A percentile compares a stretch with the other conserved stretches of the same genome.
Conservation (phyloP, 2,113 vertebrate genomes). For the Microcebus lehilahytsara region DNA sequence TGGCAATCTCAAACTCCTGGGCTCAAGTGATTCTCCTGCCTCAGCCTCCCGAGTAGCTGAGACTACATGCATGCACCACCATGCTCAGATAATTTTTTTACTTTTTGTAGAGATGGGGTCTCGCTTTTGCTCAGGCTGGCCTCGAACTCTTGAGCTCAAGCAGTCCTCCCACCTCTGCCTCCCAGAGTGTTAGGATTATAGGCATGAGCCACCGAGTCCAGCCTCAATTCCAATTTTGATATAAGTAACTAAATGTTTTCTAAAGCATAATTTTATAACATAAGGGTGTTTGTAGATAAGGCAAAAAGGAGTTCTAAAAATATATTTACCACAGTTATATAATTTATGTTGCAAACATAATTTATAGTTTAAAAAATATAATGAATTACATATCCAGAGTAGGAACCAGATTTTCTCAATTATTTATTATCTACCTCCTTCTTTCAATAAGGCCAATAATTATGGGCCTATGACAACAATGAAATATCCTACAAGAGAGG, state of each 20-base stretch:
- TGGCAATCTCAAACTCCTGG: no score
- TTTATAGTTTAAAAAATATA: not conserved
- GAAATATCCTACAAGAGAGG: not conserved
- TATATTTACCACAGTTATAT: not conserved
- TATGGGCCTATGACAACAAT: not conserved
- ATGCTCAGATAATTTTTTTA: no score
- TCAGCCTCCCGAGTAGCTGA: no score
- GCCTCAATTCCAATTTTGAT: not conserved
- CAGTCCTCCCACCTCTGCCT: no score
- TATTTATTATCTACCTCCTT: not conserved
- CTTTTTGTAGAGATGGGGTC: no score
- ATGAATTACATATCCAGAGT: not conserved
- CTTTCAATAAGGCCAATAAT: conserved; percentile 23
- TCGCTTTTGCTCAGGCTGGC: no score
- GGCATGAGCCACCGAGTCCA: no score
- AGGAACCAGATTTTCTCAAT: not conserved
- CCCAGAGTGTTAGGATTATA: no score
- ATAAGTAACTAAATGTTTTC: not conserved
- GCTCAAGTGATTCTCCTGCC: no score
- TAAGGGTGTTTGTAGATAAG: not conserved
- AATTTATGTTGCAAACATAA: not conserved
- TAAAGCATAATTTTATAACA: not conserved
- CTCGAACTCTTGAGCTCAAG: no score
- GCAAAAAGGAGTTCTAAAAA: not conserved
- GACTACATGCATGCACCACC: no score